Conservation (phyloP, 2,113 vertebrate species). For the Protobothrops mucrosquamatus region DNA sequence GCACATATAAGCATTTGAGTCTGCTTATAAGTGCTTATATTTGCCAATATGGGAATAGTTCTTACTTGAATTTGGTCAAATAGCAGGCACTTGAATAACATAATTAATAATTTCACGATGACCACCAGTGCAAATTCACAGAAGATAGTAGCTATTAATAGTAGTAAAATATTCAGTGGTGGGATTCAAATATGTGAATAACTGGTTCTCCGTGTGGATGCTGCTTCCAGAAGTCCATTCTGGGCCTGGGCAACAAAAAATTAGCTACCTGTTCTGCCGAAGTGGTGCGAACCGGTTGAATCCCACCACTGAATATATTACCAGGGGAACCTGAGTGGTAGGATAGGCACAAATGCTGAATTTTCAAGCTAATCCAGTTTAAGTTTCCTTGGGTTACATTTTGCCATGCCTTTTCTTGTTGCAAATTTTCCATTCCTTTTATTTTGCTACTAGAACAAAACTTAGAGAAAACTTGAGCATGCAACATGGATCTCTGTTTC, state of each 20-base stretch:
- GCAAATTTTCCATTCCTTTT: not conserved
- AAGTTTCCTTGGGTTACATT: not conserved
- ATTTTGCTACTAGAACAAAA: not conserved
- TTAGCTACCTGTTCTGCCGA: too few relatives aligned
- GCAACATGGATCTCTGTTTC: not conserved
- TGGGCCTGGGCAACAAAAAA: too few relatives aligned
- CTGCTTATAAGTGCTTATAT: not conserved
- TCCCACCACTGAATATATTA: not conserved
- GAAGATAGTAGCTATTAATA: not conserved
- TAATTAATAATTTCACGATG: not conserved
- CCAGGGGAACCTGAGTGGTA: not conserved
- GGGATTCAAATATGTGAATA: too few relatives aligned
- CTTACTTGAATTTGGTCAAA: not conserved
- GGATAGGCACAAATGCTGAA: not conserved
- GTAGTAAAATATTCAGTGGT: not conserved
- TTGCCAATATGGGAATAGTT: not conserved
- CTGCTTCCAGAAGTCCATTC: too few relatives aligned
- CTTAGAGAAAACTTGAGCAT: not conserved
- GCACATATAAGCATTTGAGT: not conserved
- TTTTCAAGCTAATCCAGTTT: not conserved
- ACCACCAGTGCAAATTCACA: not conserved
- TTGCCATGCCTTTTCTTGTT: not conserved
- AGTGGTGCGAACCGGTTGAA: too few relatives aligned
- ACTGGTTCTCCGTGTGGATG: too few relatives aligned
- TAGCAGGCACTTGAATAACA: too few relatives aligned